Conservation (phyloP, 1,140 invertebrate species). For the Gryon sp. region DNA sequence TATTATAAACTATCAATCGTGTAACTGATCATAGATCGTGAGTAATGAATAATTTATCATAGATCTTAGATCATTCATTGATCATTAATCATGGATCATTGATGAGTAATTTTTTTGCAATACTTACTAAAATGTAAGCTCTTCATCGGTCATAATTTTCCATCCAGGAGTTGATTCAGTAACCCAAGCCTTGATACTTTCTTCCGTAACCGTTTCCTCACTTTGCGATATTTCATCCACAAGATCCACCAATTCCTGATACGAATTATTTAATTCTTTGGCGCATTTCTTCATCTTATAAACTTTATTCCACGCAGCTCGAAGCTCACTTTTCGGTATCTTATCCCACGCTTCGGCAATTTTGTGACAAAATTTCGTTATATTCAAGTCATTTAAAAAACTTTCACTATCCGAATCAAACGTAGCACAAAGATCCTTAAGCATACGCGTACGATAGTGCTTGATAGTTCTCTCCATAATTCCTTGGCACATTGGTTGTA, state of each 20-base stretch:
- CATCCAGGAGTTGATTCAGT: constrained; percentile 28
- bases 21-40: too few species aligned
- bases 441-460: constrained; percentile 17
- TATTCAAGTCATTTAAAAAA: constrained; percentile 7
- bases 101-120: too few species aligned
- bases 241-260: constrained; percentile 22
- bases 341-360: constrained; percentile 33
- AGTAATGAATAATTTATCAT: too few species aligned
- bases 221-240: constrained; percentile 8
- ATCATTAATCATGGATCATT: too few species aligned
- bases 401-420: constrained; percentile 3
- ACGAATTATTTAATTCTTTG: constrained; percentile 21
- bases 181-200: constrained; percentile 10
- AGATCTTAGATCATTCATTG: too few species aligned
- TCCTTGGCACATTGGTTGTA: constrained; percentile 47
- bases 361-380: constrained; percentile 39
- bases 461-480: constrained; percentile 34
- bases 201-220: constrained; percentile 5
- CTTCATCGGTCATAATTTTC: constrained; percentile 37
- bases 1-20: too few species aligned
- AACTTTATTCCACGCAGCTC: constrained; percentile 32
- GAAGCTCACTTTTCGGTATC: constrained; percentile 19
- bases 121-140: constrained; percentile 30
- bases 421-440: constrained; percentile 19
- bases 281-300: constrained; percentile 27